Evolutionary conservation across 2,888 invertebrate genomes (phyloP).

Genomic region (Tubiluchus corallicola): DNA sequence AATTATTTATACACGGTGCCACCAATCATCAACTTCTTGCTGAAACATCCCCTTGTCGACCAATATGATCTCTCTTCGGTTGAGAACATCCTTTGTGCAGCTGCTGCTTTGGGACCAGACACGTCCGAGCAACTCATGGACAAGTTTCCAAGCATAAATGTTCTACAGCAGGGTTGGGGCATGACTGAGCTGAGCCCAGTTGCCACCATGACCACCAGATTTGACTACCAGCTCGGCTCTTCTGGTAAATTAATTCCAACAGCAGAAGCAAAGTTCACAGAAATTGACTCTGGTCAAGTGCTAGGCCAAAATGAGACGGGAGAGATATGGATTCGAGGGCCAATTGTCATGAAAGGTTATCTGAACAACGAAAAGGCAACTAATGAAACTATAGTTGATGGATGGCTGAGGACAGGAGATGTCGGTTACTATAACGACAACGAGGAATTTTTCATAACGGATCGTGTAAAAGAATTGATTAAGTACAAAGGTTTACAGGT

Average conservation of each 20-base stretch:
- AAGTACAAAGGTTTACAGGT: slow-evolving; percentile 78
- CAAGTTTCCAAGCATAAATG: slow-evolving; percentile 14
- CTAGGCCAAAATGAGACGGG: slow-evolving; percentile 48
- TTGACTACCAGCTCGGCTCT: background rate
- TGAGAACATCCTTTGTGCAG: slow-evolving; percentile 49
- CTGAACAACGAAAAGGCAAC: slow-evolving; percentile 52
- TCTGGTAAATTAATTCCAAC: background rate
- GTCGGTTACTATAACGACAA: slow-evolving; percentile 60
- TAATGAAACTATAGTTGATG: slow-evolving; percentile 41
- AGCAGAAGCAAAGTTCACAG: slow-evolving; percentile 19
- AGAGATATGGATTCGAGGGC: slow-evolving; percentile 65
- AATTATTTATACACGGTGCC: slow-evolving; percentile 48
- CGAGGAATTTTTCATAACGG: slow-evolving; percentile 58
- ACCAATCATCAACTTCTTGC: slow-evolving; percentile 55
- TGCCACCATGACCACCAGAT: background rate
- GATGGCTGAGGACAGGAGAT: slow-evolving; percentile 63
- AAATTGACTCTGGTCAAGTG: slow-evolving; percentile 35
- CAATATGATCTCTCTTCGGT: slow-evolving; percentile 55
- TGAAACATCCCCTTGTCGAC: slow-evolving; percentile 42
- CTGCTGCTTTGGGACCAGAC: slow-evolving; percentile 59
- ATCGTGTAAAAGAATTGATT: slow-evolving; percentile 69
- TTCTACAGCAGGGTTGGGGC: background rate
- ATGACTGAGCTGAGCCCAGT: slow-evolving; percentile 1
- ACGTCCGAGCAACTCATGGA: slow-evolving; percentile 38
- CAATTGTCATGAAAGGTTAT: slow-evolving; percentile 65